phyloP scores from a whole-genome alignment of 2,888 invertebrate species.

The Resseliella maxima region DNA sequence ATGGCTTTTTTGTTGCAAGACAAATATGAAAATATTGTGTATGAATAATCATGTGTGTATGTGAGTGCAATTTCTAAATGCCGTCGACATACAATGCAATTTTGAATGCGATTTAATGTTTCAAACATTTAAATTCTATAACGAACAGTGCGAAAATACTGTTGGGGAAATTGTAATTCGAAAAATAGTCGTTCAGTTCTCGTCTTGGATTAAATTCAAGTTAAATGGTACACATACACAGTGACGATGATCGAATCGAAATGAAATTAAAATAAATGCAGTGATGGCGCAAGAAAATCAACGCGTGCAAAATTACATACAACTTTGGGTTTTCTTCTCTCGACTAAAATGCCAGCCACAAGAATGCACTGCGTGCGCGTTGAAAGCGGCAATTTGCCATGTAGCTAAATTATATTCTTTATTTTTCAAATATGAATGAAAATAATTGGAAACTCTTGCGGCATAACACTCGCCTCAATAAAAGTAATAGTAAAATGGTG shows the following conservation, averaged over 20 bases:
- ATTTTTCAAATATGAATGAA: background rate
- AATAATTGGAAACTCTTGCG: background rate
- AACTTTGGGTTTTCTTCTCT: background rate
- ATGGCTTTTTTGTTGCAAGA: background rate
- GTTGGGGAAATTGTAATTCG: background rate
- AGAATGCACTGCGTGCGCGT: background rate
- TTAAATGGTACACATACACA: background rate
- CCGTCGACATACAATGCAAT: too few species aligned
- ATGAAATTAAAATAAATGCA: slow-evolving; percentile 5
- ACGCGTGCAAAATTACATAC: background rate
- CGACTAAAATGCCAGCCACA: background rate
- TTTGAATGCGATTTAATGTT: background rate
- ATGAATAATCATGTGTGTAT: background rate
- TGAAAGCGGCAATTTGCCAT: slow-evolving; percentile 21
- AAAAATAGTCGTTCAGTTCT: background rate
- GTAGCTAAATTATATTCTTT: background rate
- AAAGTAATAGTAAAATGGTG: background rate
- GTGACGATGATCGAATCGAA: background rate
- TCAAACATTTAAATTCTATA: background rate
- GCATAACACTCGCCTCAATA: background rate
- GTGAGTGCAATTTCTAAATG: too few species aligned
- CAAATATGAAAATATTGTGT: background rate
- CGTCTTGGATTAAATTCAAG: too few species aligned
- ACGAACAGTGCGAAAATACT: background rate
- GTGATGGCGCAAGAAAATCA: background rate